A percentile compares a stretch with the other conserved stretches of the same genome.
Conservation (phyloP, 2,797 vertebrate genomes). For the Eidolon dupreanum region DNA sequence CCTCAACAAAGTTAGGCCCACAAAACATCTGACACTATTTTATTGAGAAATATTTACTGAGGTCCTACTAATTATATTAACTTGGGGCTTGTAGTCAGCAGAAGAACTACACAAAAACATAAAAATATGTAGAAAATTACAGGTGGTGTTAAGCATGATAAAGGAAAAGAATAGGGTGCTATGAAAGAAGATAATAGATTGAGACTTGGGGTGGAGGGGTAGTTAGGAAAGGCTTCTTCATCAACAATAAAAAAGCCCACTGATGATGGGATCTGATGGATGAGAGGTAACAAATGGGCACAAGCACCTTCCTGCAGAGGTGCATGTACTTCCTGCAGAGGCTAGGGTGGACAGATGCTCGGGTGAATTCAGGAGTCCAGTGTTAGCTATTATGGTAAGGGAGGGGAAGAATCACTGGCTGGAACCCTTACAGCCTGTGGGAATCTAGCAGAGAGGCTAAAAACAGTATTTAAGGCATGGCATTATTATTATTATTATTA, state of each 20-base stretch:
- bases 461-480: background rate
- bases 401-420: background rate
- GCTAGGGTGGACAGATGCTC: background rate
- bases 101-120: background rate
- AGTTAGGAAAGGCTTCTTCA: background rate
- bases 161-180: background rate
- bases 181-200: background rate
- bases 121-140: background rate
- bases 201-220: no score
- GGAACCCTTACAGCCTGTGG: background rate
- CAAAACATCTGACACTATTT: background rate
- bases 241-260: background rate
- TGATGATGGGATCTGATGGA: background rate
- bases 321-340: no score
- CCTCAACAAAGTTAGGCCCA: background rate
- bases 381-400: background rate
- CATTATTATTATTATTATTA: no score
- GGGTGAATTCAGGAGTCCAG: background rate
- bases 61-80: background rate
- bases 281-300: background rate
- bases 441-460: background rate
- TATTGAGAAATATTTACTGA: background rate
- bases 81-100: background rate
- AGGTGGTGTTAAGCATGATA: background rate
- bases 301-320: background rate